Evolutionary conservation across 2,888 invertebrate genomes (phyloP), one percentile per base, ranked within the genome.

Genomic region (Cyclophora albipunctata): DNA sequence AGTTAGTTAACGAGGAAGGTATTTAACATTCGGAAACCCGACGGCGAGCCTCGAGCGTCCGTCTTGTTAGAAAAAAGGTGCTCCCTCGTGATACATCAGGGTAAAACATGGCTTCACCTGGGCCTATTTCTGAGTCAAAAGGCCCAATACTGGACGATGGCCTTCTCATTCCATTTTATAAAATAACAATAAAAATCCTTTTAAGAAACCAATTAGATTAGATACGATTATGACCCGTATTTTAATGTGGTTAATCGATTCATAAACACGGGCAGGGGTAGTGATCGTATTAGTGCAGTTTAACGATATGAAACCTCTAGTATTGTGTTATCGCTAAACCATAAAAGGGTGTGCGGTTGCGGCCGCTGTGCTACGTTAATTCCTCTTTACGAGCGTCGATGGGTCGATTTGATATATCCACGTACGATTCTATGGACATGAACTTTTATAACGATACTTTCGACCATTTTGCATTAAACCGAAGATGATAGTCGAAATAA

Each of bases 11-110:
- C 63, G 64, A 72, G 68, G 68, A 63, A 57, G 64, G 72, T 78
- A 74, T 78, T 81, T 77, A 79, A 71, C 75, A 78, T 80, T 81
- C 76, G 58, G 64, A 54, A 56, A 64, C 64, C 67, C 61, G 62
- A 59, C 53, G 62, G 53, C 59, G 61, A 48, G 57, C 58, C 69
- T 66, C 62, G 60, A 54, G 68, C 67, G 69, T 65, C 59, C 54
- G 66, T 60, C 73, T 76, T 74, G 74, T 77, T 77, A 74, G 67
- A 69, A 76, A 78, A 78, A 73, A 71, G 63, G 60, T 65, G 61
- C 53, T 66, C 69, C 72, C 68, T 48, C 53, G 75, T 67, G 70
- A 71, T 75, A 72, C 68, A 68, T 74, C 71, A 71, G 62, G 57
- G 69, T 74, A 63, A 77, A 77, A 76, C 74, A 79, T 70, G 55